Base-by-base conservation (phyloP, 2,113 vertebrate species). In the Tachysurus fulvidraco region DNA sequence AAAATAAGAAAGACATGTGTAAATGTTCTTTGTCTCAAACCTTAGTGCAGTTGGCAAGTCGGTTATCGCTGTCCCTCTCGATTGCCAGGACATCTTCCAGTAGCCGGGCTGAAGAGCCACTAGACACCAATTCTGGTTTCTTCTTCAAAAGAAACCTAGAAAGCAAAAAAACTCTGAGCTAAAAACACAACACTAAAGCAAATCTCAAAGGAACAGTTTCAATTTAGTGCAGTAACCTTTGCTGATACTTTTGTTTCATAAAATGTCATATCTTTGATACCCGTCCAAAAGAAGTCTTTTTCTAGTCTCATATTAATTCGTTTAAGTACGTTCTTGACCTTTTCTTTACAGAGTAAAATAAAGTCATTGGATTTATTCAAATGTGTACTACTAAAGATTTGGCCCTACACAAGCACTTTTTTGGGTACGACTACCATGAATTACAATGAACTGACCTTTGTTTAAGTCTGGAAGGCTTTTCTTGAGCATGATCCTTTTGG, bases 401-500 rank as follows among this genome's bases (percentile, higher is more conserved):
- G 5, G 11, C 36, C 80, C 8, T 44, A 71, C 9, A 17, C 71
- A 50, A 41, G n/a, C 11, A 17, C 11, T 44, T 52, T 52, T 59
- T 8, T 41, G 21, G 13, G 14, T 17, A 77, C 21, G 13, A 6
- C 44, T 21, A 25, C 54, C 5, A 50, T n/a, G 14, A 2, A 73
- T 79, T 54, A 36, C 5, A 46, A 3, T 52, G n/a, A 86, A 84
- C 90, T 69, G 86, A 98, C 98, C 98, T 96, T 90, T 99, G 98
- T 89, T 98, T 99, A 84, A 97, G 92, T 89, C 95, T 96, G 78
- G 97, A 97, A 59, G 97, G 96, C 84, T 98, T 99, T 81, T 99
- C 98, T 84, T 98, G 97, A 89, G 94, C 93, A 64, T 97, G 97
- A 92, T 99, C 98, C 91, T 98, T 99, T 88, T 98, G 96, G 90